Percentiles rank a stretch among this genome's conserved stretches.
Conservation (phyloP, 1,140 invertebrate species). For the Helicorthomorpha holstii region DNA sequence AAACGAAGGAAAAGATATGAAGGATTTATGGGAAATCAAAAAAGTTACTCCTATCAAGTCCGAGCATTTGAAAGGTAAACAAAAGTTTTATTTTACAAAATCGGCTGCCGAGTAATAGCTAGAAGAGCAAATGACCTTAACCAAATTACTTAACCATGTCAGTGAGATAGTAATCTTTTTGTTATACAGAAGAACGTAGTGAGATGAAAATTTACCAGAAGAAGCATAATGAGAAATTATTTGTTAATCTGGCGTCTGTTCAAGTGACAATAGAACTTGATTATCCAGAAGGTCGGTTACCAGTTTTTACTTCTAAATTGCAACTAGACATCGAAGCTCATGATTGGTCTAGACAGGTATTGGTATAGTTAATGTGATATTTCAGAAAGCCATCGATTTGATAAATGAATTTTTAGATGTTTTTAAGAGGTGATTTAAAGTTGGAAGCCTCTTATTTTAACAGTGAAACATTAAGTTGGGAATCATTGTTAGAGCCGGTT, state of each 20-base stretch:
- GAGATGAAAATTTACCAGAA: no score
- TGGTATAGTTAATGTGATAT: not conserved
- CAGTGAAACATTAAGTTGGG: conserved; percentile 50
- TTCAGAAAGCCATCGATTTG: not conserved
- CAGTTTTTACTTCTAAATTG: conserved; percentile 32
- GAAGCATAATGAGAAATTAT: no score
- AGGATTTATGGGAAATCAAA: conserved; percentile 57
- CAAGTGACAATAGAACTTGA: conserved; percentile 39
- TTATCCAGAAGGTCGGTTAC: conserved; percentile 27
- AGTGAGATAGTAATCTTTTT: no score
- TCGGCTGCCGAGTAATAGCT: no score
- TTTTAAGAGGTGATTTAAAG: conserved; percentile 31
- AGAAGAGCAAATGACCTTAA: no score
- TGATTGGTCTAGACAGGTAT: conserved; percentile 39
- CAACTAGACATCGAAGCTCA: conserved; percentile 36
- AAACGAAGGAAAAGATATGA: not conserved
- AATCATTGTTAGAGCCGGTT: conserved; percentile 57
- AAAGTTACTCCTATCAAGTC: conserved; percentile 33
- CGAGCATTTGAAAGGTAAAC: conserved; percentile 23
- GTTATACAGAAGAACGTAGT: no score
- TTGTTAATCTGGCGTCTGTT: conserved; percentile 32
- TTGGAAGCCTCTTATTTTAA: conserved; percentile 57
- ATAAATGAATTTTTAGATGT: conserved; percentile 10
- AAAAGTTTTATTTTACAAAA: no score
- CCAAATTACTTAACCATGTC: no score